These are phyloP conservation scores for Cephus runcator DNA, from an alignment of 2,888 invertebrate genomes.

Conservation along the genomic window DNA sequence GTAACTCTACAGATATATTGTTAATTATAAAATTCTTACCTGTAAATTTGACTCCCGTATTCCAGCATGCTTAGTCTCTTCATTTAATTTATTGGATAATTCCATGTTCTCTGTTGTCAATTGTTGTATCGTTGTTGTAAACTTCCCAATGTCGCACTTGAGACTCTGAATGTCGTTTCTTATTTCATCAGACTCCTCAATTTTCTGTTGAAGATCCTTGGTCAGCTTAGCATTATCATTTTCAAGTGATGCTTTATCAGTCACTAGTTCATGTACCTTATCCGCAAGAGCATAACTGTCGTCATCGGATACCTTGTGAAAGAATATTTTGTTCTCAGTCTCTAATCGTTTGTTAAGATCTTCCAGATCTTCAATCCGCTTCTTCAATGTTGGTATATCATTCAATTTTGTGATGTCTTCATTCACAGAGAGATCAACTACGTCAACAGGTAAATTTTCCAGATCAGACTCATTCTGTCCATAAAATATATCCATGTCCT, in stretches of 20 bases:
- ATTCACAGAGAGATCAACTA: neutral
- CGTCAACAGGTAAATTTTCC: constrained; percentile 9
- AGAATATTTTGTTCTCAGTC: constrained; percentile 9
- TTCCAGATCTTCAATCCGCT: constrained; percentile 13
- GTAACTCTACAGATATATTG: neutral
- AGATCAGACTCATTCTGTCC: constrained; percentile 20
- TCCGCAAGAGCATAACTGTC: constrained; percentile 22
- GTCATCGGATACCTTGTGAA: neutral
- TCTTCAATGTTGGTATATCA: constrained; percentile 10
- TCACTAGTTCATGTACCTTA: constrained; percentile 27
- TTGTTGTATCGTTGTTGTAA: constrained; percentile 47
- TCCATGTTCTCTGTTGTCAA: constrained; percentile 55
- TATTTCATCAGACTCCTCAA: constrained; percentile 49
- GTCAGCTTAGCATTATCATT: constrained; percentile 45
- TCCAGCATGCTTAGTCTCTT: constrained; percentile 36
- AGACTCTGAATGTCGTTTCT: constrained; percentile 45
- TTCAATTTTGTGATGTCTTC: constrained; percentile 8
- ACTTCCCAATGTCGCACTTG: constrained; percentile 44
- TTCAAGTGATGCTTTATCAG: constrained; percentile 33
- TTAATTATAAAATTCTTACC: constrained; percentile 21
- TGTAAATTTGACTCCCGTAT: constrained; percentile 29
- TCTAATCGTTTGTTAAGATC: neutral
- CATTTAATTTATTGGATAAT: constrained; percentile 42
- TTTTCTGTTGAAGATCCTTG: constrained; percentile 41
- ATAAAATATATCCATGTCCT: constrained; percentile 37